Conservation (phyloP, 2,888 invertebrate genomes). For the Xestia sexstrigata region DNA sequence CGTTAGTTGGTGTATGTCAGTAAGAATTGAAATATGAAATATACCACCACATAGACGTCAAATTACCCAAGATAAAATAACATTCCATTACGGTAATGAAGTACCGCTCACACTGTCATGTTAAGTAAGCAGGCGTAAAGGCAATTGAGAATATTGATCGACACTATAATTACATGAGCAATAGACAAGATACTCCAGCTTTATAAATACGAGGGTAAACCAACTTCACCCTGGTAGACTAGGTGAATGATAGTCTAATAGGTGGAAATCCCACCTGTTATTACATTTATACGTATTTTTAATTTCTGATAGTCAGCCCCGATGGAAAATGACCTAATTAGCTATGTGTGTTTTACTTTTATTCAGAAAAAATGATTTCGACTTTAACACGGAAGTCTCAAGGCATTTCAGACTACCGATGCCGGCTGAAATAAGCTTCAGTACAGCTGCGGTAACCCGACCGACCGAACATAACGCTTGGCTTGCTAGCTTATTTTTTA, state of each 20-base stretch:
- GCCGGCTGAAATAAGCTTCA: background rate
- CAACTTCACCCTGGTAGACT: background rate
- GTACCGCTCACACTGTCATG: slow-evolving; percentile 18
- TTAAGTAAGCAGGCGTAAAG: slow-evolving; percentile 33
- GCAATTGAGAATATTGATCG: slow-evolving; percentile 35
- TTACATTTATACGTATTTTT: background rate
- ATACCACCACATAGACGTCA: background rate
- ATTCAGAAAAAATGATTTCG: background rate
- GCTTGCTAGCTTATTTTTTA: background rate
- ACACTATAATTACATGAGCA: background rate
- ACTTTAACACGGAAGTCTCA: background rate
- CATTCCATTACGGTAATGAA: slow-evolving; percentile 44
- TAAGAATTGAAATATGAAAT: slow-evolving; percentile 12
- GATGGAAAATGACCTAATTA: background rate
- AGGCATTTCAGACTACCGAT: background rate
- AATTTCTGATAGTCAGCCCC: background rate
- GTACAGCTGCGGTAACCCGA: background rate
- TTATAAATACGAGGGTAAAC: background rate
- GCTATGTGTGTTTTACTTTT: background rate
- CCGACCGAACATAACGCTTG: background rate
- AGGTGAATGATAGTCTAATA: background rate
- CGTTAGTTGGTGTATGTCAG: background rate
- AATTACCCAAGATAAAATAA: slow-evolving; percentile 32
- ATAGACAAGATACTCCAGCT: background rate
- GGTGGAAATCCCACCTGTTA: background rate